phyloP scores from a whole-genome alignment of 2,888 invertebrate species.

The Agonopterix subpropinquella region DNA sequence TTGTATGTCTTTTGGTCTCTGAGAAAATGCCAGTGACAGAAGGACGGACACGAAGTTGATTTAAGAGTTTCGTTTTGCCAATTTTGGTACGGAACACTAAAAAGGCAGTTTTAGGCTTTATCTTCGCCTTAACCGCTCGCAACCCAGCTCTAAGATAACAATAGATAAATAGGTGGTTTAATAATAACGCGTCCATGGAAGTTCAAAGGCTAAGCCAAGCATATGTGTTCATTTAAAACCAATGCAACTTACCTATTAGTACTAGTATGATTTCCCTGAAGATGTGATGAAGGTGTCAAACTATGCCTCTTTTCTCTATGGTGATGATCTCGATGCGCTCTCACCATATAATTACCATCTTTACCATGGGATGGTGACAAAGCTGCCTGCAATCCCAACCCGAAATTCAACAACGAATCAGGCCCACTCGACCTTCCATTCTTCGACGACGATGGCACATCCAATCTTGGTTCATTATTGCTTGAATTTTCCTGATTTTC shows the following conservation, averaged over 20 bases:
- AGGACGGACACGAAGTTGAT: no score
- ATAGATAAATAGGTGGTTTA: no score
- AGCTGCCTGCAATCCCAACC: constrained; percentile 54
- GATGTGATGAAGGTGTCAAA: constrained; percentile 58
- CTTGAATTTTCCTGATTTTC: constrained; percentile 33
- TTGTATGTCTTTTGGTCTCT: no score
- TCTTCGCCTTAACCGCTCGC: no score
- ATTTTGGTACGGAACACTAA: no score
- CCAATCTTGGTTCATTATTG: constrained; percentile 40
- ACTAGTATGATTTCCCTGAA: constrained; percentile 46
- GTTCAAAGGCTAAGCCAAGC: no score
- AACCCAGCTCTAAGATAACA: no score
- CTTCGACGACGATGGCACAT: constrained; percentile 56
- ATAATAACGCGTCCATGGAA: no score
- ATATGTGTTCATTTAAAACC: no score
- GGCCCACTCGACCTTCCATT: constrained; percentile 43
- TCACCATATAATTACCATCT: constrained; percentile 38
- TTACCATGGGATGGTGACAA: constrained; percentile 57
- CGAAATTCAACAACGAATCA: constrained; percentile 54
- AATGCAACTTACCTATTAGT: constrained; percentile 53
- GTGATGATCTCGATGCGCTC: constrained; percentile 41
- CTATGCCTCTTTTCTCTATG: constrained; percentile 75
- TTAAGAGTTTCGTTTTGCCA: no score
- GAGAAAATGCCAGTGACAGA: no score
- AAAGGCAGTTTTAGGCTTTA: no score